Conservation (phyloP, 2,113 vertebrate species). For the Cromileptes altivelis region DNA sequence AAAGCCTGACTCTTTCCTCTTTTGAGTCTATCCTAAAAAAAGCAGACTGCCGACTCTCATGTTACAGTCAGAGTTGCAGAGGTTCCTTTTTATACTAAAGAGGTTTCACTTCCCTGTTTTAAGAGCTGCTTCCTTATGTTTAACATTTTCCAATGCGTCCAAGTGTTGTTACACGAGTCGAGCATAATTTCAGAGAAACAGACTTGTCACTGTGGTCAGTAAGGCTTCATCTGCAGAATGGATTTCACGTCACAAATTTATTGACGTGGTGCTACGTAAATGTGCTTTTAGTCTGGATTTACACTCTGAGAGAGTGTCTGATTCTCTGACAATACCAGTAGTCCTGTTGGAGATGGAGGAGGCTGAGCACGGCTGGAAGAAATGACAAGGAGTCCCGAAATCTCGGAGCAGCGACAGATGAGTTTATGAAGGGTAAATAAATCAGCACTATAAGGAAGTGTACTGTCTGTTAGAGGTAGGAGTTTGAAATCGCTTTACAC, state of each 20-base stretch:
- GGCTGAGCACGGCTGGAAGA: neutral
- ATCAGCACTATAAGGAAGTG: neutral
- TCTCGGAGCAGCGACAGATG: neutral
- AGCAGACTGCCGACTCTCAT: neutral
- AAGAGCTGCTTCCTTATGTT: conserved; percentile 61
- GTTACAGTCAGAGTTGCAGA: neutral
- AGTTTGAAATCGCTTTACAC: neutral
- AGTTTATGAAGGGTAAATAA: conserved; percentile 22
- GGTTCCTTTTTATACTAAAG: conserved; percentile 37
- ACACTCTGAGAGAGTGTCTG: neutral
- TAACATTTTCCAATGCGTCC: neutral
- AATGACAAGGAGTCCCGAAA: neutral
- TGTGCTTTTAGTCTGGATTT: neutral
- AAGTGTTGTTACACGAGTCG: neutral
- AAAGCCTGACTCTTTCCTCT: neutral
- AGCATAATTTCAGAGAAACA: conserved; percentile 9
- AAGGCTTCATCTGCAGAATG: neutral
- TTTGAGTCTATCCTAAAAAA: neutral
- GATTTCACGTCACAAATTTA: neutral
- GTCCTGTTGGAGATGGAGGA: neutral
- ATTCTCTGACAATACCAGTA: conserved; percentile 31
- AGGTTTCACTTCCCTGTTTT: conserved; percentile 67
- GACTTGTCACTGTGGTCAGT: neutral
- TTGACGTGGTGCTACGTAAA: neutral
- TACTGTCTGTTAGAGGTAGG: neutral